Evolutionary conservation across 2,113 vertebrate genomes (phyloP).

Genomic region (Paraplagusia blochii): DNA sequence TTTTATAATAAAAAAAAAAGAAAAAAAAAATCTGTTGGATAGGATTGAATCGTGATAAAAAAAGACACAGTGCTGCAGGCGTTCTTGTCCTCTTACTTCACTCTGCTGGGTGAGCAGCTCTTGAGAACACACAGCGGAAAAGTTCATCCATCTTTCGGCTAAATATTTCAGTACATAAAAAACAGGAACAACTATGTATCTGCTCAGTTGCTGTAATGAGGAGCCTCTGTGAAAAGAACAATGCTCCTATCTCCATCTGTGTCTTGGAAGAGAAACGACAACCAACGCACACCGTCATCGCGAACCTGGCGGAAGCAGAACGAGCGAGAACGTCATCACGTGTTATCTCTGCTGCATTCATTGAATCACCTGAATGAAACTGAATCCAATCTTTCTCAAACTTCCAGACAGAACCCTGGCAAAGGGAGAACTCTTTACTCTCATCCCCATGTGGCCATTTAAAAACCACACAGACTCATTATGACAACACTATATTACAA

Average conservation of each 20-base stretch:
- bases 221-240: not conserved
- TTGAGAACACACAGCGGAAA: not conserved
- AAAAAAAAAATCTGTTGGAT: conserved; percentile 10
- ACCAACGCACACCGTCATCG: not conserved
- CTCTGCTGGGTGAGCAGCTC: not conserved
- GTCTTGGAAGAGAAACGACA: not conserved
- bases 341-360: too few relatives aligned
- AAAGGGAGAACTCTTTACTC: not conserved
- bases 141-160: not conserved
- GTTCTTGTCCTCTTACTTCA: conserved; percentile 4
- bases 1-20: conserved; percentile 2
- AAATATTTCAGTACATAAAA: not conserved
- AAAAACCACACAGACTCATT: not conserved
- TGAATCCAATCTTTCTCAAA: too few relatives aligned
- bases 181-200: not conserved
- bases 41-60: conserved; percentile 24
- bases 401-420: not conserved
- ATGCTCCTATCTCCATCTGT: conserved; percentile 2
- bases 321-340: too few relatives aligned
- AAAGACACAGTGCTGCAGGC: conserved; percentile 1
- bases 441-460: not conserved
- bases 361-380: too few relatives aligned
- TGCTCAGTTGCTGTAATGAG: not conserved
- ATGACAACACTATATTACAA: too few relatives aligned
- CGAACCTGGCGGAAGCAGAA: too few relatives aligned